Evolutionary conservation across 2,797 vertebrate genomes (phyloP), one percentile per base, ranked within the genome.

Genomic region (Galago senegalensis): DNA sequence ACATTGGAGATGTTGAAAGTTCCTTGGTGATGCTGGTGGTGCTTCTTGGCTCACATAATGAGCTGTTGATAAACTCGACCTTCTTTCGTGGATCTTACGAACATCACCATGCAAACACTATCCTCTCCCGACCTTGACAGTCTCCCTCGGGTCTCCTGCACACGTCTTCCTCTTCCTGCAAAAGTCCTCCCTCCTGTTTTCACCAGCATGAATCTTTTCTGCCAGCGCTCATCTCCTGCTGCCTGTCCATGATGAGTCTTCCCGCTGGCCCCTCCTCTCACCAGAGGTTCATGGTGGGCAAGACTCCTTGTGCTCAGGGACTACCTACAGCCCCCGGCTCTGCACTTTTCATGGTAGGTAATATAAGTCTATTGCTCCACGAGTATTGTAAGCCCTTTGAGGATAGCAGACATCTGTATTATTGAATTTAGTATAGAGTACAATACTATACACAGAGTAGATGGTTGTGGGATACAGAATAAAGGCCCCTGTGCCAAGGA

Each of bases 261-360:
- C 5, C 31, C 13, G 11, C 1, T 13, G 37, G 17, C 12, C 27
- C 20, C 10, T 14, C 37, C 11, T 23, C 6, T 25, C 18, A n/a
- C 3, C 2, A 5, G 3, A 4, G 11, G 53, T 2, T 20, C 3
- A 9, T 1, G 14, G 29, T 7, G 58, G 8, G 31, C 49, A 4
- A 29, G 13, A 14, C 11, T 77, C 7, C 27, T 46, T 27, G 5
- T 67, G 49, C 29, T 43, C 1, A 6, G 8, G n/a, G 29, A 29
- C 6, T 60, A 5, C 16, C 7, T n/a, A 6, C 6, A 27, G 17
- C 49, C 21, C 37, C 25, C 4, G 3, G 23, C n/a, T 49, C 61
- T 70, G 49, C 2, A 13, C 11, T 17, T 69, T 40, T n/a, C 27
- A 69, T 5, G 12, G n/a, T 46, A 77, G 60, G 0, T 70, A 34